Evolutionary conservation across 2,888 invertebrate species (phyloP), one percentile per base, ranked within the genome.

Genomic region (Ceramica pisi): DNA sequence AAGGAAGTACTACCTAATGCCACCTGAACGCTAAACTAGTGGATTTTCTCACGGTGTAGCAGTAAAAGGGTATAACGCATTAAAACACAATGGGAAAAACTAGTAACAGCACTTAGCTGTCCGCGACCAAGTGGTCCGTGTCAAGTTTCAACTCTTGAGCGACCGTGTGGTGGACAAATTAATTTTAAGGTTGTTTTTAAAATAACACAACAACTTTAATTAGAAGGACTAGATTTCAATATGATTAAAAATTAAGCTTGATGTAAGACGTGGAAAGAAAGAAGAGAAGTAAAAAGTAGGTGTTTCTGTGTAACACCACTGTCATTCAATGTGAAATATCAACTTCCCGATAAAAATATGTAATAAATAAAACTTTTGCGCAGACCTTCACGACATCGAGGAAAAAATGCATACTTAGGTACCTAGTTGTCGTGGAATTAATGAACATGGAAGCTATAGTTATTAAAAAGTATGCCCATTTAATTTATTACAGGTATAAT

Each of bases 31-130:
- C 85, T 74, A 82, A 82, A 82, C 85, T 82, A 85, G 87, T 88
- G 87, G 89, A 91, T 90, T 90, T 94, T 95, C 95, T 92, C 95
- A 95, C 95, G 94, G 88, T 86, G 84, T 87, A 81, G 87, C 85
- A 86, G 86, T 90, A 87, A 90, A 89, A 89, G 87, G 88, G 88
- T 88, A 88, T 88, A 92, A 91, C 88, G 89, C 88, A 88, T 91
- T 89, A 88, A 86, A 81, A 90, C 88, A 88, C 91, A 92, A 94
- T 92, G 91, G 91, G 82, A 84, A 89, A 91, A 87, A 88, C 90
- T 84, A 88, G 92, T 89, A 90, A 89, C 79, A 88, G 88, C 92
- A 92, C 93, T 94, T 92, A 92, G 86, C 84, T 81, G 85, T 75
- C 81, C 85, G 63, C 79, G 77, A 84, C 80, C 81, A 83, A 85